These are phyloP conservation scores for Camponotus fellah DNA, from an alignment of 2,888 invertebrate species.

Conservation along the genomic window DNA sequence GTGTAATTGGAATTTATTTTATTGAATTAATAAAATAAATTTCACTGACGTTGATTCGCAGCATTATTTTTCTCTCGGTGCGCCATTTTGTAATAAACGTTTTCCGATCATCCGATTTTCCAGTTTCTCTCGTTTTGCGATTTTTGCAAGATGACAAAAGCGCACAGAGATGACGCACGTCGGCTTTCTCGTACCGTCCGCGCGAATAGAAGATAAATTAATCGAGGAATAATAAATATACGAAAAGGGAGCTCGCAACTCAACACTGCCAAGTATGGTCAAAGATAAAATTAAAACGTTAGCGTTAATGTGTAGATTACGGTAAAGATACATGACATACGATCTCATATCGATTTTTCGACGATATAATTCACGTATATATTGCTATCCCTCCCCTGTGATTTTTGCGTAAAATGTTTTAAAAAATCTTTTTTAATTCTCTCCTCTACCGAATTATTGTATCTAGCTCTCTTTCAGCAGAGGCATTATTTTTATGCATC, in stretches of 20 bases:
- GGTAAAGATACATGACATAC: slow-evolving; percentile 8
- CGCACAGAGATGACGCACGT: neutral
- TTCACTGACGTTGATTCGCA: no score
- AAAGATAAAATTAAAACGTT: slow-evolving; percentile 44
- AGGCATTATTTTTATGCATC: neutral
- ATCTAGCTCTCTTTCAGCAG: slow-evolving; percentile 12
- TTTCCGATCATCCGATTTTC: neutral
- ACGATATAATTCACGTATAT: slow-evolving; percentile 10
- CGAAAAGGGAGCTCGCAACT: slow-evolving; percentile 26
- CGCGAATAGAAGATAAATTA: slow-evolving; percentile 32
- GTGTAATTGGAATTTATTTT: no score
- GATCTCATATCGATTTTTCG: slow-evolving; percentile 37
- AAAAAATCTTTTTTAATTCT: neutral
- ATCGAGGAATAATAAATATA: slow-evolving; percentile 1
- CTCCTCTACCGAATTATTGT: neutral
- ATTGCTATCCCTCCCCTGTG: slow-evolving; percentile 4
- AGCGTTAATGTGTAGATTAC: slow-evolving; percentile 34
- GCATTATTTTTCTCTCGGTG: no score
- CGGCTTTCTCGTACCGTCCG: slow-evolving; percentile 36
- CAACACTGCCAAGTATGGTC: slow-evolving; percentile 46
- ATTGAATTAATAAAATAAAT: no score
- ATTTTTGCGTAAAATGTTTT: slow-evolving; percentile 3
- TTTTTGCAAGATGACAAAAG: neutral
- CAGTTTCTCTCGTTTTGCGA: neutral
- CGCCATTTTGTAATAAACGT: slow-evolving; percentile 26